phyloP scores from a whole-genome alignment of 2,888 invertebrate species.

The Pristionchus japonicus region DNA sequence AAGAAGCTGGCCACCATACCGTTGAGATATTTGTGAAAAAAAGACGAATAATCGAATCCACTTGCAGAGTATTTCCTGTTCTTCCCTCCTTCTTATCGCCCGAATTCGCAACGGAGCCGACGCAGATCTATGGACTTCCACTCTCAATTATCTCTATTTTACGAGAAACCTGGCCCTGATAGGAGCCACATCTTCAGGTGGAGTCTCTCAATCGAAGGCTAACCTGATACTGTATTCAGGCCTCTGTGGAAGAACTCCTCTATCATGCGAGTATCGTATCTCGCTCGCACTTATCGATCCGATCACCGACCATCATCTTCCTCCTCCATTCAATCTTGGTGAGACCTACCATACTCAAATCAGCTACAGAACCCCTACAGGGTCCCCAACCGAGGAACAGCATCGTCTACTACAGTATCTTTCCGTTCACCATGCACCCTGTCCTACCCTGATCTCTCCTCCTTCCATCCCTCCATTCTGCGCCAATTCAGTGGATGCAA shows the following conservation, averaged over 20 bases:
- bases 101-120: background rate
- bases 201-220: background rate
- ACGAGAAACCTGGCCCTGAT: background rate
- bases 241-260: conserved; percentile 17
- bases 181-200: conserved; percentile 27
- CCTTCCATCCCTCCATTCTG: conserved; percentile 23
- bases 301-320: background rate
- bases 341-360: background rate
- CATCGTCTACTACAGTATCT: conserved; percentile 24
- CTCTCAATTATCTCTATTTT: conserved; percentile 13
- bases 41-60: background rate
- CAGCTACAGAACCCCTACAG: background rate
- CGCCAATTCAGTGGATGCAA: background rate
- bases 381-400: conserved; percentile 5
- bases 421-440: background rate
- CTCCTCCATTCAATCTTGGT: conserved; percentile 42
- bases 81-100: conserved; percentile 26
- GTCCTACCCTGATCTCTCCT: background rate
- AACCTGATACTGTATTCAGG: too few relatives aligned
- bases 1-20: background rate
- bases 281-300: conserved; percentile 18
- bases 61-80: background rate
- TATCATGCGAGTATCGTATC: conserved; percentile 44
- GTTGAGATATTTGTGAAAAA: too few relatives aligned
- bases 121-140: conserved; percentile 7